Evolutionary conservation across 2,888 invertebrate species (phyloP), one percentile per base, ranked within the genome.

Genomic region (Carabus problematicus): DNA sequence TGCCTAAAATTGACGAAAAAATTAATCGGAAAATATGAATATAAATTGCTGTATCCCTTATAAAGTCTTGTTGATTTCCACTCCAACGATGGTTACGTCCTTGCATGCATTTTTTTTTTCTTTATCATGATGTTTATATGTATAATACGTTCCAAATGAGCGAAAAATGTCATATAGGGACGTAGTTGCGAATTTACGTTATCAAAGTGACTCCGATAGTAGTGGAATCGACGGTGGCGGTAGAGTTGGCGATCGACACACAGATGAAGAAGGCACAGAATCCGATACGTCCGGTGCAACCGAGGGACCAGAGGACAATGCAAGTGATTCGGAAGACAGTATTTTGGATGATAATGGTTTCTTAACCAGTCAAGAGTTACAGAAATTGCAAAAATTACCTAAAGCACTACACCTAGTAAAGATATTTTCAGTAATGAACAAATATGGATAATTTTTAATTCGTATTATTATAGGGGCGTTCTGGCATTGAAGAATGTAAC

Each of bases 331-430:
- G 3, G 85, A 86, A 72, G 86, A 90, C 77, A 90, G 90, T 74
- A 93, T 93, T 72, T 91, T 92, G 70, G 94, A 94, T 76, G 88
- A 92, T 64, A 95, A 96, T 78, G 87, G 94, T 72, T 82, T 82
- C 72, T 72, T 82, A n/a, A 82, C 82, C 6, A 82, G 77, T 72
- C 82, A 82, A 59, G 81, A 82, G 72, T 72, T 82, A 55, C 81
- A 81, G 73, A 82, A 86, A 73, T 76, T 87, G 70, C 85, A 86
- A 75, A 86, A 86, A 76, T 77, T 86, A 67, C 86, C 86, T 9
- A 86, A 86, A 76, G 85, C 85, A 68, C 78, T 87, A 63, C 84
- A 86, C 76, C 79, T 86, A 70, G 85, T 85, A 70, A 76, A 80
- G 6, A 14, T 1, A 1, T 12, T 8, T 29, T 29, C 29, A 29